Evolutionary conservation across 2,888 invertebrate genomes (phyloP).

Genomic region (Patella ulyssiponensis): DNA sequence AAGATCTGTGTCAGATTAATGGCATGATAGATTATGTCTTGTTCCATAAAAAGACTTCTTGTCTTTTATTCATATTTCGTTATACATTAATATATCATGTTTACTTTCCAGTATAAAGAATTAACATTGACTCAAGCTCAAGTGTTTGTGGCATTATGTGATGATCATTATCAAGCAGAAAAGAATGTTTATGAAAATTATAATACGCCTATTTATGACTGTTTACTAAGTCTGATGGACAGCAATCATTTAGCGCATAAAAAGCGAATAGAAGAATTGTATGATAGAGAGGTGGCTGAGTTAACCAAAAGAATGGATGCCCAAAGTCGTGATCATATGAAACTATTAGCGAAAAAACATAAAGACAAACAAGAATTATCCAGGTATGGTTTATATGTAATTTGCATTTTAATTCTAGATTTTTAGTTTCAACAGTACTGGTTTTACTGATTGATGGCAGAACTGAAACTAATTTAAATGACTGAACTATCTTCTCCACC

Average conservation of each 20-base stretch:
- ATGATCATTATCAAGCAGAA: conserved; percentile 81
- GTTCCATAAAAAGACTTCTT: neutral
- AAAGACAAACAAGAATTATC: conserved; percentile 90
- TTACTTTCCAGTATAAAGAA: conserved; percentile 61
- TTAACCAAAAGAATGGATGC: conserved; percentile 84
- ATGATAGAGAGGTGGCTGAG: conserved; percentile 70
- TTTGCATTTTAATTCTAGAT: no score
- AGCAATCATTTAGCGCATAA: conserved; percentile 51
- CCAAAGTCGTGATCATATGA: conserved; percentile 89
- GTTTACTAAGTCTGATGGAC: conserved; percentile 53
- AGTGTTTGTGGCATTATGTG: conserved; percentile 63
- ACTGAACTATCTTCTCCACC: no score
- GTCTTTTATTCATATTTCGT: neutral
- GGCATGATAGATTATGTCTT: no score
- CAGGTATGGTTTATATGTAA: conserved; percentile 55
- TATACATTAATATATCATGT: neutral
- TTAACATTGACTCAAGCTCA: conserved; percentile 67
- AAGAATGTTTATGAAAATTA: conserved; percentile 86
- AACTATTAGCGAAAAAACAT: conserved; percentile 87
- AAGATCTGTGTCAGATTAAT: no score
- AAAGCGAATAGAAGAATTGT: conserved; percentile 74
- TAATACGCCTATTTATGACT: conserved; percentile 78
- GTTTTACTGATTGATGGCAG: no score
- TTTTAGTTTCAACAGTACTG: no score
- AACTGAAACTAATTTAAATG: no score